A percentile compares a stretch with the other conserved stretches of the same genome.
These are phyloP conservation scores for Pollachius pollachius DNA, from an alignment of 2,113 vertebrate genomes.

Conservation along the genomic window DNA sequence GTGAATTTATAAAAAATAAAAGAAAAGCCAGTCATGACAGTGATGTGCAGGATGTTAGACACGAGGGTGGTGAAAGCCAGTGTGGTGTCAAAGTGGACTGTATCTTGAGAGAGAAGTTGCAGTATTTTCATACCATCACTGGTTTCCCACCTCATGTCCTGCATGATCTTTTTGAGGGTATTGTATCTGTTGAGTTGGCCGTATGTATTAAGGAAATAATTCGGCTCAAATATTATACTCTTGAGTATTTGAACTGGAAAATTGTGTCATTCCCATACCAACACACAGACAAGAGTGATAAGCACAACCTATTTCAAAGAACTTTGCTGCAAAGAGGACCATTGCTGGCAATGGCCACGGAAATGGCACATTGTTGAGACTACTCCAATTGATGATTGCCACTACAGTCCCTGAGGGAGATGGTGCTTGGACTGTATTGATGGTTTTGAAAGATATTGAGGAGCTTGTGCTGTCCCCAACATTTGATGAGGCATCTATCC, in stretches of 20 bases:
- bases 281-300: neutral
- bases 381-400: conserved; percentile 22
- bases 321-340: neutral
- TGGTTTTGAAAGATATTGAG: conserved; percentile 5
- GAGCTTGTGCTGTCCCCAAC: conserved; percentile 13
- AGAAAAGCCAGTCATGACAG: neutral
- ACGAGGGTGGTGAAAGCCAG: neutral
- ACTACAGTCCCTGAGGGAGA: conserved; percentile 18
- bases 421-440: conserved; percentile 20
- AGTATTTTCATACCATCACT: too few species aligned
- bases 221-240: neutral
- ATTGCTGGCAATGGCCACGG: conserved; percentile 27
- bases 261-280: neutral
- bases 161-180: neutral
- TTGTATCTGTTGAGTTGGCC: too few species aligned
- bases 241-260: neutral
- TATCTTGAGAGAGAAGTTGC: too few species aligned
- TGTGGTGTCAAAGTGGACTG: neutral
- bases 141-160: neutral
- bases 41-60: neutral
- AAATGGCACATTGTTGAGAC: conserved; percentile 26
- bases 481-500: neutral
- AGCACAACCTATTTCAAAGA: neutral
- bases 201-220: too few species aligned
- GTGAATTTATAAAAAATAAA: neutral